Conservation (phyloP, 2,797 vertebrate species). For the Onychomys torridus region DNA sequence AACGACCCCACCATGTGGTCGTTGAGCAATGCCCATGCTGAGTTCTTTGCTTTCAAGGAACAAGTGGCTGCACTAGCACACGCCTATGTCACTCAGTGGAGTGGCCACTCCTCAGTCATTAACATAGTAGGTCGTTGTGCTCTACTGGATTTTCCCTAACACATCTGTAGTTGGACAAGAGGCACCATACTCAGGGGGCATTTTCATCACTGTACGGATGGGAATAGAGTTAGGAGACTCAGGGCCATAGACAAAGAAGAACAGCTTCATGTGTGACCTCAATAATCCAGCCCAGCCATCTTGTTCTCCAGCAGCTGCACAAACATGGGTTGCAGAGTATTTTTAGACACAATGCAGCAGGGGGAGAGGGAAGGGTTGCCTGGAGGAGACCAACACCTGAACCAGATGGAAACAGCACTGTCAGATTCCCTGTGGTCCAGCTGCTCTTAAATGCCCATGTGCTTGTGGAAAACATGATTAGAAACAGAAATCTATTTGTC, state of each 20-base stretch:
- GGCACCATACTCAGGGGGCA: not conserved
- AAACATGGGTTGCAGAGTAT: conserved; percentile 10
- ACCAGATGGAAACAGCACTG: conserved; percentile 16
- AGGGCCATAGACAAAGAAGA: not conserved
- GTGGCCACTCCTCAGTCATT: not conserved
- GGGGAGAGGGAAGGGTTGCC: not conserved
- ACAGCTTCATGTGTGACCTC: conserved; percentile 42
- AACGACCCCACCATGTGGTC: not conserved
- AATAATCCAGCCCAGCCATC: conserved; percentile 38
- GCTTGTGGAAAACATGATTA: not conserved
- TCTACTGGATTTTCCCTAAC: not conserved
- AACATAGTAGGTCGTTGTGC: not conserved
- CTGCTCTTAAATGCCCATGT: not conserved
- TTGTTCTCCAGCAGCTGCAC: conserved; percentile 16
- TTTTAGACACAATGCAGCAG: conserved; percentile 20
- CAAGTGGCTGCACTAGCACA: not conserved
- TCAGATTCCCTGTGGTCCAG: not conserved
- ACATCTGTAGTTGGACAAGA: not conserved
- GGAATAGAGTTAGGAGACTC: not conserved
- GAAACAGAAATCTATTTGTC: not conserved
- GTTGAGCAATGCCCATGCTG: not conserved
- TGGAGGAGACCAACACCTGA: not conserved
- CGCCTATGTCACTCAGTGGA: not conserved
- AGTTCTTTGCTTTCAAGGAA: conserved; percentile 31
- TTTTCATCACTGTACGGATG: not conserved